Evolutionary conservation across 2,797 vertebrate genomes (phyloP).

Genomic region (Chaenodraco wilsoni): DNA sequence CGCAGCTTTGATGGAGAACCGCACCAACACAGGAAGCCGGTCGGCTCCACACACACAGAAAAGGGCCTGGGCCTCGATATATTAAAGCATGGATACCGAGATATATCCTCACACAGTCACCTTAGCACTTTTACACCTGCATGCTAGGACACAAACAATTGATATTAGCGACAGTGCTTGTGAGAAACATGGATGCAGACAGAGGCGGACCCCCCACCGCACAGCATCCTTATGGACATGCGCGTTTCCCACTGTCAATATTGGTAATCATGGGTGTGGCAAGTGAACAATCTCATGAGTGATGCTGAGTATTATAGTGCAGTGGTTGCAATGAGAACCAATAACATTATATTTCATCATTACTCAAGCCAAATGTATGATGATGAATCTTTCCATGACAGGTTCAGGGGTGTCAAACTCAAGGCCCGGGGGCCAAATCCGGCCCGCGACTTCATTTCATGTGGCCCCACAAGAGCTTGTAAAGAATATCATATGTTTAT

Average conservation of each 20-base stretch:
- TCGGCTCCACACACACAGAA: conserved; percentile 69
- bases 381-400: background rate
- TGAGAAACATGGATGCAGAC: conserved; percentile 14
- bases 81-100: conserved; percentile 26
- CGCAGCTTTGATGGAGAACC: conserved; percentile 23
- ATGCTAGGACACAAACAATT: background rate
- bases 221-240: conserved; percentile 71
- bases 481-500: too few species aligned
- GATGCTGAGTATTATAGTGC: conserved; percentile 41
- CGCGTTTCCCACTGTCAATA: conserved; percentile 67
- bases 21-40: conserved; percentile 83
- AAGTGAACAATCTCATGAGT: conserved; percentile 54
- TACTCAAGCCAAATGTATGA: background rate
- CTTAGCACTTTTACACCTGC: background rate
- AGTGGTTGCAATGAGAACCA: background rate
- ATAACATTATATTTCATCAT: background rate
- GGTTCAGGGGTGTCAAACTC: too few species aligned
- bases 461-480: too few species aligned
- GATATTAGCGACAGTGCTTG: background rate
- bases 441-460: too few species aligned
- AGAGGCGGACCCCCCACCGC: conserved; percentile 50
- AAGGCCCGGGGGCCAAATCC: too few species aligned
- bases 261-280: conserved; percentile 79
- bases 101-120: background rate
- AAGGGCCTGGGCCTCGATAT: conserved; percentile 66